Evolutionary conservation across 2,888 invertebrate species (phyloP), one percentile per base, ranked within the genome.

Genomic region (Mesopsocus fuscifrons): DNA sequence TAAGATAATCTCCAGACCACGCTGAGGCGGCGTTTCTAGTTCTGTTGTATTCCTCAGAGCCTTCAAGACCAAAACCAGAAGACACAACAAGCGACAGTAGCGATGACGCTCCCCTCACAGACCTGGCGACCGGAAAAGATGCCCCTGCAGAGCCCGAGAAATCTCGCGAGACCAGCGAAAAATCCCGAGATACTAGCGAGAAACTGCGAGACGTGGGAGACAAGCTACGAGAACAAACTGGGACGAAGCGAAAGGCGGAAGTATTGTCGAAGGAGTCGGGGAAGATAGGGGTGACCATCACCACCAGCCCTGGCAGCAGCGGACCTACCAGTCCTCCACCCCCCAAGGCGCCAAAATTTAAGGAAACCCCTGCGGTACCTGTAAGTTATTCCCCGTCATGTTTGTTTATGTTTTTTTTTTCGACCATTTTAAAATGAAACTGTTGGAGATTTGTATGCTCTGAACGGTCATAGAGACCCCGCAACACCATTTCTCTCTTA

Each of bases 201-300:
- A 44, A 48, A 38, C 38, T 45, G 41, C 42, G 41, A 44, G 44
- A 46, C 16, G 42, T 34, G 38, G 33, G 23, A 41, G 44, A 41
- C 41, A n/a, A n/a, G n/a, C n/a, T n/a, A n/a, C 44, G 32, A 18
- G 43, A 43, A 22, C 20, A 32, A 38, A 43, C 46, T 45, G 44
- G 77, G 23, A 75, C 81, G 34, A 87, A 88, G 59, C 71, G 87
- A 54, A 87, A 87, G 62, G 87, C 84, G 0, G 87, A 87, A 55
- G 85, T 87, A 3, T 66, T 85, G 34, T 77, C 77, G 32, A 78
- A 80, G 53, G 87, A 85, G 59, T 84, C 84, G 2, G 87, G 87
- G 3, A 87, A 87, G 63, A 87, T 87, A 52, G 88, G 88, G 40
- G 85, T 88, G 41, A 87, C 87, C 42, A 88, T 88, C 50, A 87